These are phyloP conservation scores for Uloborus plumipes DNA, from an alignment of 2,888 invertebrate genomes.

Conservation along the genomic window DNA sequence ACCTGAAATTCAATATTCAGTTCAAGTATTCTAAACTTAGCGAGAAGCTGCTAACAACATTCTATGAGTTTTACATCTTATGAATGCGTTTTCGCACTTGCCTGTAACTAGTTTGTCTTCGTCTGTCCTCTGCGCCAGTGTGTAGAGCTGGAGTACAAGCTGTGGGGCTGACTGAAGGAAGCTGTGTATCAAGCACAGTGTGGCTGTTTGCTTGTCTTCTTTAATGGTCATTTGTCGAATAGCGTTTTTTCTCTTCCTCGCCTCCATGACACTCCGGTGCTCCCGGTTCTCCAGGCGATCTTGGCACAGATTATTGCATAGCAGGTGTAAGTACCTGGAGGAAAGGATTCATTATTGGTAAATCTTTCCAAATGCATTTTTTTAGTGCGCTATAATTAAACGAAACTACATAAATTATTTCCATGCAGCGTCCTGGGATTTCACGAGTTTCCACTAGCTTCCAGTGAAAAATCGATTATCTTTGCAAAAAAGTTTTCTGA, in stretches of 20 bases:
- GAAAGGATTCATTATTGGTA: not conserved
- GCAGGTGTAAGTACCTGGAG: slow-evolving; percentile 67
- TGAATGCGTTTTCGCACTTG: not conserved
- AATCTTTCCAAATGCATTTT: no score
- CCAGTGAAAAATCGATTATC: no score
- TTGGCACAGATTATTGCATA: slow-evolving; percentile 65
- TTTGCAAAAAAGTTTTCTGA: no score
- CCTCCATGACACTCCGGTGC: slow-evolving; percentile 48
- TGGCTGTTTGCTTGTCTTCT: slow-evolving; percentile 69
- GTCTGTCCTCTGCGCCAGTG: slow-evolving; percentile 67
- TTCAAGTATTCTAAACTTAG: no score
- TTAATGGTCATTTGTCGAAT: slow-evolving; percentile 69
- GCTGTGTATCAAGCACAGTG: slow-evolving; percentile 69
- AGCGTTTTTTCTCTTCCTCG: slow-evolving; percentile 59
- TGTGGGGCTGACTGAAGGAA: slow-evolving; percentile 70
- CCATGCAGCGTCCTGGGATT: no score
- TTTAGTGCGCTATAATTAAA: no score
- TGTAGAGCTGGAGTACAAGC: slow-evolving; percentile 69
- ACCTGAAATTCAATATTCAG: no score
- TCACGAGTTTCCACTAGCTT: no score
- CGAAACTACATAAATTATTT: no score
- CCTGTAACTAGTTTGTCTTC: slow-evolving; percentile 47
- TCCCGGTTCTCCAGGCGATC: slow-evolving; percentile 29
- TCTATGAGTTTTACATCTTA: no score
- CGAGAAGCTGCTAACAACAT: no score